A percentile compares a stretch with the other conserved stretches of the same genome.
Conservation (phyloP, 2,797 vertebrate genomes). For the Intellagama lesueurii region DNA sequence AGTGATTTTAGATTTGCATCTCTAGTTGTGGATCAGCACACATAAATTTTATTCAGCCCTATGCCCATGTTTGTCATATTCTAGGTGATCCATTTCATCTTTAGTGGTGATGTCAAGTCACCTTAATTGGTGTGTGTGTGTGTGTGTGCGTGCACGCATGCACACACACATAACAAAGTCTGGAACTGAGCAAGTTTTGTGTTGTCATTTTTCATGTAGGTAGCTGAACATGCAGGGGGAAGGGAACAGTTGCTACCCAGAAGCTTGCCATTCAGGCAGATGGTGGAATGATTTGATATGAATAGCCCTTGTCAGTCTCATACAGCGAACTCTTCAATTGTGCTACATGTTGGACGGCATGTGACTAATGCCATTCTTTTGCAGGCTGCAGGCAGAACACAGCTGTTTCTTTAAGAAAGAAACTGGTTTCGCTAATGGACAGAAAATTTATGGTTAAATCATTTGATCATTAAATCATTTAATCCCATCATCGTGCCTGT, state of each 20-base stretch:
- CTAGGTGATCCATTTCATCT: too few relatives aligned
- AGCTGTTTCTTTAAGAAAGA: slow-evolving; percentile 73
- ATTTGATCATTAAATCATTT: slow-evolving; percentile 23
- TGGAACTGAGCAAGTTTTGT: too few relatives aligned
- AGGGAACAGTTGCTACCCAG: slow-evolving; percentile 61
- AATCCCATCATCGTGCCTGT: slow-evolving; percentile 52
- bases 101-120: too few relatives aligned
- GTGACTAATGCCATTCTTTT: slow-evolving; percentile 75
- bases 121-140: too few relatives aligned
- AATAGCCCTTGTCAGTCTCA: slow-evolving; percentile 80
- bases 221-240: background rate
- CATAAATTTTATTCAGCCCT: too few relatives aligned
- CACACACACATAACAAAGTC: too few relatives aligned
- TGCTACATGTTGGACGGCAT: slow-evolving; percentile 73
- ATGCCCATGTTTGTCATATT: too few relatives aligned
- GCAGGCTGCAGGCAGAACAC: slow-evolving; percentile 67
- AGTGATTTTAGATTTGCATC: too few relatives aligned
- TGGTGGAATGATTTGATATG: slow-evolving; percentile 72
- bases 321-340: slow-evolving; percentile 72
- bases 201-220: too few relatives aligned
- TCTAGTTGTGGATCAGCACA: too few relatives aligned
- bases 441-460: slow-evolving; percentile 40
- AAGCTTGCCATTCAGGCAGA: slow-evolving; percentile 79
- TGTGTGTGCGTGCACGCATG: too few relatives aligned
- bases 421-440: slow-evolving; percentile 44